Percentiles rank a stretch among this genome's conserved stretches.
phyloP scores from a whole-genome alignment of 2,113 vertebrate genomes.

The Theristicus caerulescens region DNA sequence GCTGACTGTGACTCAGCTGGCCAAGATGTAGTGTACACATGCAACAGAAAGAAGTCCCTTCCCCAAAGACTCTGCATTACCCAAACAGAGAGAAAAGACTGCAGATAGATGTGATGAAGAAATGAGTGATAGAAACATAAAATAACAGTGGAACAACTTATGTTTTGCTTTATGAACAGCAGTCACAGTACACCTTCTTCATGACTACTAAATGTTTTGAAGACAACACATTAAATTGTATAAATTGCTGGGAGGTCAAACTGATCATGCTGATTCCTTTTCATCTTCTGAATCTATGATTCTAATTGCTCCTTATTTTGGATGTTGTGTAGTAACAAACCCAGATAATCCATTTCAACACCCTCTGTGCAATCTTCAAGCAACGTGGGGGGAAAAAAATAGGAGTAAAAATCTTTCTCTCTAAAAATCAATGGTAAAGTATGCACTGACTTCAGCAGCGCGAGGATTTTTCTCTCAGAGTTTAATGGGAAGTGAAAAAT shows the following conservation, averaged over 20 bases:
- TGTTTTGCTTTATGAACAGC: background rate
- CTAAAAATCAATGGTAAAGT: constrained; percentile 6
- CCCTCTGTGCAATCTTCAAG: background rate
- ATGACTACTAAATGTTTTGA: background rate
- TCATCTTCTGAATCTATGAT: background rate
- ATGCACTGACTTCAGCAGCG: background rate
- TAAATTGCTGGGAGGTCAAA: constrained; percentile 16
- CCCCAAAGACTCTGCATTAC: background rate
- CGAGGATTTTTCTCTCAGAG: background rate
- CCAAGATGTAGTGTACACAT: background rate
- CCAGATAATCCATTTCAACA: background rate
- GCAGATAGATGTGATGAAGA: background rate
- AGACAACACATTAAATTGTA: background rate
- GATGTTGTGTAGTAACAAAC: background rate
- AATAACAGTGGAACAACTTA: background rate
- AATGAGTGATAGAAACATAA: background rate
- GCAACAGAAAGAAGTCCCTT: background rate
- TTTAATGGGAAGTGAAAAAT: constrained; percentile 2
- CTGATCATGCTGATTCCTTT: background rate
- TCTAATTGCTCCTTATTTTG: background rate
- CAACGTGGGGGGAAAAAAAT: background rate
- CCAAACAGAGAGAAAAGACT: background rate
- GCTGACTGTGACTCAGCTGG: background rate
- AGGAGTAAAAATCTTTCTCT: background rate
- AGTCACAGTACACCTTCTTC: background rate